These are phyloP conservation scores for Rotaria macrura DNA, from an alignment of 2,888 invertebrate genomes.

Conservation along the genomic window DNA sequence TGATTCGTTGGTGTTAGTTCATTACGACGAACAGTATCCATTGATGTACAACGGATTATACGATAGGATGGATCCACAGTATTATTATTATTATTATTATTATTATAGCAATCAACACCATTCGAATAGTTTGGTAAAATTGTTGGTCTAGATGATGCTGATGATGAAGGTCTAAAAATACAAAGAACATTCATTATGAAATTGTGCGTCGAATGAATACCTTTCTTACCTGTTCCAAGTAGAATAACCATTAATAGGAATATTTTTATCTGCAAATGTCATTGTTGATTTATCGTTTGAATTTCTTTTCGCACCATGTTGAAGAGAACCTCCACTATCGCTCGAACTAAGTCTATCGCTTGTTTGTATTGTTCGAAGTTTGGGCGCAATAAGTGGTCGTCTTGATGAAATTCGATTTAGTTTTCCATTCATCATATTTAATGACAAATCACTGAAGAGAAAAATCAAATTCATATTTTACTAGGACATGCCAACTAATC, in stretches of 20 bases:
- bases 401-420: background rate
- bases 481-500: background rate
- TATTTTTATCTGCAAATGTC: background rate
- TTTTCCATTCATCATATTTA: background rate
- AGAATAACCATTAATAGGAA: background rate
- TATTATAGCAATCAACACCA: background rate
- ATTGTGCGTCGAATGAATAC: background rate
- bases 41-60: conserved; percentile 7
- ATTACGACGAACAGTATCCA: background rate
- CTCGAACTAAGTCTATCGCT: background rate
- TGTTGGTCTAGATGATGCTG: background rate
- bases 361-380: background rate
- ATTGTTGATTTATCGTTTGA: background rate
- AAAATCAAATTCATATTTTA: too few relatives aligned
- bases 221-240: background rate
- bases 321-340: conserved; percentile 10
- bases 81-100: background rate
- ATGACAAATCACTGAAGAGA: background rate
- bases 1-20: background rate
- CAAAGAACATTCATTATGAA: too few relatives aligned
- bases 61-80: background rate
- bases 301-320: background rate
- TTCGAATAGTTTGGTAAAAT: background rate
- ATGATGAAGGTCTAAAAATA: background rate
- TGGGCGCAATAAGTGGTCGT: background rate